Percentiles rank a stretch among this genome's conserved stretches.
These are phyloP conservation scores for Ricordea florida DNA, from an alignment of 92 coral and sea anemone genomes.

Conservation along the genomic window DNA sequence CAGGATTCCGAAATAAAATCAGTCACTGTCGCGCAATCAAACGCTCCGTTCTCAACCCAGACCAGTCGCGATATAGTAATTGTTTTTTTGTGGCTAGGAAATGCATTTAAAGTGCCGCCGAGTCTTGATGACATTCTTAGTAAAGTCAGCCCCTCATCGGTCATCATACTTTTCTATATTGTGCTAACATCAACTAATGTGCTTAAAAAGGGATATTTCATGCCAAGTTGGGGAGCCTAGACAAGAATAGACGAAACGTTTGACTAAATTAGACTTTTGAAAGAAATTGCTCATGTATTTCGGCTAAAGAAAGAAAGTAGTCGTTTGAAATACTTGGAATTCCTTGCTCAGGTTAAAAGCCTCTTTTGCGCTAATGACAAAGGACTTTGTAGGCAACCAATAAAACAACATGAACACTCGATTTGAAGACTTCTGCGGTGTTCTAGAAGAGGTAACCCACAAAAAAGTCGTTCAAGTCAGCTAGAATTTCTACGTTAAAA, in stretches of 20 bases:
- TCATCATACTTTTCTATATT: background rate
- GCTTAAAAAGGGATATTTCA: background rate
- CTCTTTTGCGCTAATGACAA: slow-evolving; percentile 71
- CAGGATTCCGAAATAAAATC: background rate
- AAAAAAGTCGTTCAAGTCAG: background rate
- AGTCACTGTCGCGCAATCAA: too few relatives aligned
- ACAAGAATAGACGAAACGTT: background rate
- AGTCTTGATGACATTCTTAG: slow-evolving; percentile 10
- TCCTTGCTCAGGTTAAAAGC: slow-evolving; percentile 46
- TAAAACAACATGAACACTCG: slow-evolving; percentile 27
- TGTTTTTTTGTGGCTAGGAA: background rate
- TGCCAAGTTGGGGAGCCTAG: background rate
- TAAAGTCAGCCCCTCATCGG: slow-evolving; percentile 1
- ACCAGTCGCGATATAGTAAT: slow-evolving; percentile 23
- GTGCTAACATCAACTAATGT: background rate
- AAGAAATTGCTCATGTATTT: background rate
- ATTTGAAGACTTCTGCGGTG: slow-evolving; percentile 14
- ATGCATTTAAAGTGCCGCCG: slow-evolving; percentile 31
- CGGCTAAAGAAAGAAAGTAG: slow-evolving; percentile 24
- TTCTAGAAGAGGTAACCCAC: background rate
- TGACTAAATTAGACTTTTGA: background rate
- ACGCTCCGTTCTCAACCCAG: background rate
- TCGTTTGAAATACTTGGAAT: slow-evolving; percentile 85
- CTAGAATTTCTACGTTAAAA: background rate
- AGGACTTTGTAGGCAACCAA: slow-evolving; percentile 47